Base-by-base conservation (phyloP, 1,140 invertebrate species). In the Agraylea sexmaculata region DNA sequence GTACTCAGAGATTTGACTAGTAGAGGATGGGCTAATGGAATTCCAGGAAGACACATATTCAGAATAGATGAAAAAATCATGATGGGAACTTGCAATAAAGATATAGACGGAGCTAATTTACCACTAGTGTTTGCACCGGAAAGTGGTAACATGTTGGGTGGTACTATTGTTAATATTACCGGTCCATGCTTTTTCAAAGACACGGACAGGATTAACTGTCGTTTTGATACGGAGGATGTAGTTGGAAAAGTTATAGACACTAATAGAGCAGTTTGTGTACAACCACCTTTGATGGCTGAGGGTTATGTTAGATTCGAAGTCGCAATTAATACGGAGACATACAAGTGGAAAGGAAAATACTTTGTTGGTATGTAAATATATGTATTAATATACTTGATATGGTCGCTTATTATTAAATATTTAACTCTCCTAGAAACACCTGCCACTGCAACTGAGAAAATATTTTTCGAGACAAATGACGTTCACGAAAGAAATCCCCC, bases 1-100 rank as follows among this genome's bases (percentile, higher is more conserved):
- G 83, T 87, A 13, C 70, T 93, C 7, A 69, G 83, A 43, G 84
- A 91, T 63, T 65, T 94, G 33, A 75, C 79, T 0, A 73, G 75
- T 8, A 73, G 86, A 52, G 91, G 90, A 13, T 89, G 78, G 73
- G 87, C 78, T 1, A 94, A 94, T 51, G 78, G 77, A 6, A 79
- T 90, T 45, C 79, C 84, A 2, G 91, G 91, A 27, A 68, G 91
- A 48, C 92, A 93, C 49, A 85, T 93, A 49, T 96, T 95, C 67
- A 75, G 92, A 40, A 84, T 95, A 36, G 91, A 96, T 53, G 91
- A 96, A 60, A 86, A 87, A 53, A 91, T 95, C 55, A 76, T 93
- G 57, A 71, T 87, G 43, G 91, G 89, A 25, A 87, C 82, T 21
- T 95, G 91, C 55, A 88, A 88, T 53, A 88, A 88, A 54, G 84